Evolutionary conservation across 2,888 invertebrate species (phyloP).

Genomic region (Rambutsinella grinnellia): DNA sequence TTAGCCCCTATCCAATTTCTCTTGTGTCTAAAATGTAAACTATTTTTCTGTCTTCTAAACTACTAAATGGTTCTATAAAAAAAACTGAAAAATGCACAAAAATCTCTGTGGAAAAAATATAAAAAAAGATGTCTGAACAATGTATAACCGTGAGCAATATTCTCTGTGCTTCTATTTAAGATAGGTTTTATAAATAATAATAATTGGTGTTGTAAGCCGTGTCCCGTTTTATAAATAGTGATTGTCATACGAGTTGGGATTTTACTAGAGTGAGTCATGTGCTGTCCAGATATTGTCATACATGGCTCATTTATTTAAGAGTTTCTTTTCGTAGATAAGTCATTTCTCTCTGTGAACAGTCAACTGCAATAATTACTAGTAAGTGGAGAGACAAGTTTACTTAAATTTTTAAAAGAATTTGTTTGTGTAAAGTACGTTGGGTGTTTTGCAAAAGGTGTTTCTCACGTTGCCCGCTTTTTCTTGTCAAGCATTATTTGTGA

Average conservation of each 20-base stretch:
- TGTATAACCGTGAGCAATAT: slow-evolving; percentile 64
- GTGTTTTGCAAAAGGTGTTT: not conserved
- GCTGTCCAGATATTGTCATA: not conserved
- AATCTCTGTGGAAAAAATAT: slow-evolving; percentile 13
- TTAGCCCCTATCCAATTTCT: slow-evolving; percentile 2
- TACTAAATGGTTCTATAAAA: slow-evolving; percentile 7
- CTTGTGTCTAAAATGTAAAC: slow-evolving; percentile 36
- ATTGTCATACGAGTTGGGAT: not conserved
- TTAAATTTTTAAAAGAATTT: slow-evolving; percentile 1
- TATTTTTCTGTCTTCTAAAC: slow-evolving; percentile 47
- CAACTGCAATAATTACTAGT: too few species aligned
- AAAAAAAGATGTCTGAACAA: slow-evolving; percentile 58
- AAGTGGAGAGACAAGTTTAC: too few species aligned
- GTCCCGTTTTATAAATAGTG: slow-evolving; percentile 6
- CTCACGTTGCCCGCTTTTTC: too few species aligned
- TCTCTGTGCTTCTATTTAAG: slow-evolving; percentile 62
- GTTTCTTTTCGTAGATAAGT: too few species aligned
- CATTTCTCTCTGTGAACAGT: too few species aligned
- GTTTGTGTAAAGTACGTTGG: not conserved
- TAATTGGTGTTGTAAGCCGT: slow-evolving; percentile 3
- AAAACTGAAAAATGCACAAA: slow-evolving; percentile 41
- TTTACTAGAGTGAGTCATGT: not conserved
- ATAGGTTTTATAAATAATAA: slow-evolving; percentile 10
- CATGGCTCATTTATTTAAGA: too few species aligned
- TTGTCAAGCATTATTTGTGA: not conserved